These are phyloP conservation scores for Anagrus nilaparvatae DNA, from an alignment of 1,140 invertebrate genomes.

Conservation along the genomic window DNA sequence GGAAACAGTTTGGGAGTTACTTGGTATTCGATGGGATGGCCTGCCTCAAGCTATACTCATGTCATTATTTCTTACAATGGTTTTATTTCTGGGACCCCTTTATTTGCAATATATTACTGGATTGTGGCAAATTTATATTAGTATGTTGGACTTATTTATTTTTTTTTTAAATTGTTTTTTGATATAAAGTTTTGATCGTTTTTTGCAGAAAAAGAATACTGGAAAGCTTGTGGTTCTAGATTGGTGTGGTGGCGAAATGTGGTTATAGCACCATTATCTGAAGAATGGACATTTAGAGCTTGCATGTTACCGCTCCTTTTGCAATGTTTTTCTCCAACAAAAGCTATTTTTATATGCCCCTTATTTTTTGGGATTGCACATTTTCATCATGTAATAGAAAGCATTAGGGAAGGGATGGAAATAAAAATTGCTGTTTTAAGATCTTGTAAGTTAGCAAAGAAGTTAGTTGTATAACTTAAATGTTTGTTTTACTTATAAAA, in stretches of 20 bases:
- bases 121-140: conserved; percentile 56
- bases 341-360: conserved; percentile 75
- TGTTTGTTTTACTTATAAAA: conserved; percentile 10
- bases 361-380: conserved; percentile 90
- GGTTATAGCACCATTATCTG: conserved; percentile 83
- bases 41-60: conserved; percentile 61
- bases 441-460: conserved; percentile 45
- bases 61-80: conserved; percentile 70
- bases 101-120: conserved; percentile 60
- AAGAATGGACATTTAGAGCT: conserved; percentile 89
- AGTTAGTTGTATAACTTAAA: conserved; percentile 9
- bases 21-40: conserved; percentile 67
- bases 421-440: conserved; percentile 57
- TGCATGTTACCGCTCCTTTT: conserved; percentile 87
- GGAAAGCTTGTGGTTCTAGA: conserved; percentile 59
- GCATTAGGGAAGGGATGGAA: conserved; percentile 56
- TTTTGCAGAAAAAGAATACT: conserved; percentile 60
- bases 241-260: conserved; percentile 82
- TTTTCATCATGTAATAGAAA: conserved; percentile 84
- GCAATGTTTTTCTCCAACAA: conserved; percentile 66
- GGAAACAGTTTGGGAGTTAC: conserved; percentile 56
- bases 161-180: conserved; percentile 4
- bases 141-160: conserved; percentile 39
- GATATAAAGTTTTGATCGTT: conserved; percentile 10
- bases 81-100: conserved; percentile 77